Percentiles rank a stretch among this genome's conserved stretches.
phyloP scores from a whole-genome alignment of 2,888 invertebrate genomes.

The Mimas tiliae region DNA sequence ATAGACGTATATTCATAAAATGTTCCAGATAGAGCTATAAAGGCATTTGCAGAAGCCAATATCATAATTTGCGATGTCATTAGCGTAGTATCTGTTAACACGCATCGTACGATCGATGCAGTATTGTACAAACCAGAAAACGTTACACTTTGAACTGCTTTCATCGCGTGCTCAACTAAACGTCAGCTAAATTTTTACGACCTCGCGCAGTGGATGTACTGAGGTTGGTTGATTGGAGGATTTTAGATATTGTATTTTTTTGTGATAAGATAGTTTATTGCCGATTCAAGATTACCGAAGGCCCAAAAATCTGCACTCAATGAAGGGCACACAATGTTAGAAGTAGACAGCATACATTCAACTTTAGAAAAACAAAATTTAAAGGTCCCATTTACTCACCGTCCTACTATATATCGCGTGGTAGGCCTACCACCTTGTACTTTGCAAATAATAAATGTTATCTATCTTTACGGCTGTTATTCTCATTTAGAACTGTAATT shows the following conservation, averaged over 20 bases:
- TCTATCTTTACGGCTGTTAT: too few species aligned
- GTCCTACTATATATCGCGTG: too few species aligned
- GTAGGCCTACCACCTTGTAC: too few species aligned
- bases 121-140: constrained; percentile 9
- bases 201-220: background rate
- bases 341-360: too few species aligned
- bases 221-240: background rate
- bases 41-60: background rate
- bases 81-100: constrained; percentile 17
- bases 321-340: too few species aligned
- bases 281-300: too few species aligned
- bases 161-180: constrained; percentile 16
- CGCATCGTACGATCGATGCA: background rate
- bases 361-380: too few species aligned
- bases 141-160: constrained; percentile 9
- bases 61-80: background rate
- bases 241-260: too few species aligned
- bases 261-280: background rate
- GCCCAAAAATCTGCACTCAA: too few species aligned
- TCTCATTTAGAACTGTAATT: too few species aligned
- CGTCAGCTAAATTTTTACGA: constrained; percentile 22
- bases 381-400: too few species aligned
- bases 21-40: constrained; percentile 17
- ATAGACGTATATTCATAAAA: background rate
- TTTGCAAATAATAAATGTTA: too few species aligned